Evolutionary conservation across 2,113 vertebrate species (phyloP), one percentile per base, ranked within the genome.

Genomic region (Eulemur macaco): DNA sequence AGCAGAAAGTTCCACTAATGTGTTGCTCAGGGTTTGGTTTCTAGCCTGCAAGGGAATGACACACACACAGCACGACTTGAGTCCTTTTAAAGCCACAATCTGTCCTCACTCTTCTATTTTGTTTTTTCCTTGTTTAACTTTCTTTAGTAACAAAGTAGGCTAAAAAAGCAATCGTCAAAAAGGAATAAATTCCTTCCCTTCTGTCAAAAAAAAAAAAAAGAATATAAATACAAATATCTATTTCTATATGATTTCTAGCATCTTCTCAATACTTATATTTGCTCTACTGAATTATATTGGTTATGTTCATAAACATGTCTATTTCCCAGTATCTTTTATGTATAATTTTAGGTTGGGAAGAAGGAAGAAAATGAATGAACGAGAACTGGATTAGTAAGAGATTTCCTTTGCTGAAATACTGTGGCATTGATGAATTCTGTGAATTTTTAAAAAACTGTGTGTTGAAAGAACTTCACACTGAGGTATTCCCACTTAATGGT

Each of bases 1-100:
- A 74, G 98, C 97, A 80, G 99, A 99, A 78, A 99, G 98, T 42
- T 99, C 98, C 97, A 98, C 96, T 84, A 99, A 66, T 0, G 98
- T 99, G 95, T 98, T 98, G 97, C 98, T 99, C 69, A 99, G 99
- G 93, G 97, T 99, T 96, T 98, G 98, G 71, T 99, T 99, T 98
- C 98, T 99, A 93, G 99, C 99, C 99, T 99, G 37, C 6, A 93
- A 97, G 21, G 91, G 52, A 97, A 97, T 54, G 20, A 74, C 84
- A 89, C 84, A 89, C 95, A 83, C 74, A 68, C 89, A 27, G 77
- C 14, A 73, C 68, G 25, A 9, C 37, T 0, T 37, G 66, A 84
- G 74, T 91, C 85, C 58, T 91, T 54, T 14, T 12, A 54, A 73
- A 91, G 50, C 13, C 50, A 58, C 3, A 52, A 27, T 69, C 69